Evolutionary conservation across 2,113 vertebrate species (phyloP), one percentile per base, ranked within the genome.

Genomic region (Centropus bengalensis): DNA sequence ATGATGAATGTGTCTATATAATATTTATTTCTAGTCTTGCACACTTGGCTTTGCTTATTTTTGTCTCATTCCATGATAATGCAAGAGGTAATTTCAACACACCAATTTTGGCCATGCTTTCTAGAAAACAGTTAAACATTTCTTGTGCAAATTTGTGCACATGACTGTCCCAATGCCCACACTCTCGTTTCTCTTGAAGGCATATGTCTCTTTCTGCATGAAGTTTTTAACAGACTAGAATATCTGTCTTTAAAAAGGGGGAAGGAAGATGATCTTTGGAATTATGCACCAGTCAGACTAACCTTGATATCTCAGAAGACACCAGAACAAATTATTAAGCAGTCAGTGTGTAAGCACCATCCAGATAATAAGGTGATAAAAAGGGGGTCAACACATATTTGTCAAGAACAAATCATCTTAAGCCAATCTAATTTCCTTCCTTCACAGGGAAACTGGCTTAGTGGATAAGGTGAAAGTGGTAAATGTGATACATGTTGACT

Each of bases 361-460:
- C 30, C 54, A 89, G 91, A 91, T 91, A 91, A 87, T 86, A 68
- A 92, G 62, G 86, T 56, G 91, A 88, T 93, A 92, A 93, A 92
- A 93, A 82, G 84, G 64, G 64, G 92, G 81, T 69, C 88, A 94
- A 84, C 80, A 44, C 11, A 0, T 60, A 83, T 91, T 93, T 94
- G 82, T 93, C 76, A 75, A 81, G 83, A 81, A n/a, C 40, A 84
- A 88, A 90, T 89, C 23, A 16, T n/a, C 64, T 75, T 83, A 74
- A 78, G 78, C 47, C 71, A 78, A 56, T 81, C 76, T 92, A 36
- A 86, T 92, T 94, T 93, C 77, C 56, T 94, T 86, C 86, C 64
- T 92, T 93, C 82, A 26, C 63, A 63, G 75, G 68, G 63, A 94
- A 80, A 58, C 32, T 81, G 73, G 64, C 68, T 92, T 68, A 86